These are phyloP conservation scores for Heteromurus nitidus DNA, from an alignment of 2,888 invertebrate species.

Conservation along the genomic window DNA sequence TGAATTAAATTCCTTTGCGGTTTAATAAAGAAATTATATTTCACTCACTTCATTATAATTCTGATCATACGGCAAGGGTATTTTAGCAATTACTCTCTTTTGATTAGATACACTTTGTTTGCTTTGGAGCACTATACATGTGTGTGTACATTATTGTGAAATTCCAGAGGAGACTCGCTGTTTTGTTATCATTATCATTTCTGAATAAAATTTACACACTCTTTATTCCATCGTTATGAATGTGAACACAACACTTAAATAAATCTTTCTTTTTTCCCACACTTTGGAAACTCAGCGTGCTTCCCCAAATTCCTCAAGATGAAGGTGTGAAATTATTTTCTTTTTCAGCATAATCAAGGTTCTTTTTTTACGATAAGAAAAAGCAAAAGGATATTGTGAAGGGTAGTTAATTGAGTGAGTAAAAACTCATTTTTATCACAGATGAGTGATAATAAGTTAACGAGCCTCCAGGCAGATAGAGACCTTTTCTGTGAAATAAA, in stretches of 20 bases:
- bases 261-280: constrained; percentile 40
- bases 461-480: constrained; percentile 26
- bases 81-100: constrained; percentile 14
- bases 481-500: constrained; percentile 42
- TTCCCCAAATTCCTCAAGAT: constrained; percentile 6
- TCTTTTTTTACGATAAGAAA: background rate
- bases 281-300: constrained; percentile 4
- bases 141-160: too few relatives aligned
- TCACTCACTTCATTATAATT: constrained; percentile 16
- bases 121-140: too few relatives aligned
- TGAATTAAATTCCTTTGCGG: constrained; percentile 30
- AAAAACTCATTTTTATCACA: constrained; percentile 27
- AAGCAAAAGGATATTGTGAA: background rate
- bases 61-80: constrained; percentile 18
- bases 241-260: too few relatives aligned
- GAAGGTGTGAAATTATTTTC: constrained; percentile 45
- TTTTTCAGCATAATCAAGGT: constrained; percentile 47
- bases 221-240: too few relatives aligned
- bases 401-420: constrained; percentile 1
- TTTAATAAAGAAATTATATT: constrained; percentile 16
- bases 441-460: constrained; percentile 7
- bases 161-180: constrained; percentile 14
- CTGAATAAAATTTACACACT: background rate
- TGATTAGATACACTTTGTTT: constrained; percentile 39
- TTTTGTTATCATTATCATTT: background rate